Evolutionary conservation across 2,113 vertebrate genomes (phyloP).

Genomic region (Pavo muticus): DNA sequence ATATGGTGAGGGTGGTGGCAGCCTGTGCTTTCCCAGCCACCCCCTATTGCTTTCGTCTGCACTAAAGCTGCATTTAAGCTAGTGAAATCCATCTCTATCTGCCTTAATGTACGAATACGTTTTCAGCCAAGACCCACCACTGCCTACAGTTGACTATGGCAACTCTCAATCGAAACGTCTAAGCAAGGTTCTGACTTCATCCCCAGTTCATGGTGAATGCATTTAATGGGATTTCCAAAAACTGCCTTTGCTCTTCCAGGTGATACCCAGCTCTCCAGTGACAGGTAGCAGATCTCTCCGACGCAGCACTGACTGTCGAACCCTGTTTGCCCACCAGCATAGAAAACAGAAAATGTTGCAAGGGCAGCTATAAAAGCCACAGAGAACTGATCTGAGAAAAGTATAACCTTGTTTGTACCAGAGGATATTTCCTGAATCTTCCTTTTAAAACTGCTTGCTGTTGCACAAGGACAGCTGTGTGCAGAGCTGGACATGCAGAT

Average conservation of each 20-base stretch:
- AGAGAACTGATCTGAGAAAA: conserved; percentile 8
- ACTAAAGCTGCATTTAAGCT: conserved; percentile 63
- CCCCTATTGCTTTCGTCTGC: conserved; percentile 53
- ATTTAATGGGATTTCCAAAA: conserved; percentile 24
- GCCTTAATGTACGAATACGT: conserved; percentile 42
- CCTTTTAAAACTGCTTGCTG: not conserved
- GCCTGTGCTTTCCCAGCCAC: conserved; percentile 27
- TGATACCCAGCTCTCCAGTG: not conserved
- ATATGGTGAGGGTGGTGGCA: conserved; percentile 69
- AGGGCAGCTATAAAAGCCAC: conserved; percentile 22
- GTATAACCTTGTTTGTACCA: conserved; percentile 1
- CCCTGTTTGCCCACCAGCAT: not conserved
- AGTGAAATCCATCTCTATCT: conserved; percentile 64
- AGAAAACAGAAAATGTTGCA: conserved; percentile 2
- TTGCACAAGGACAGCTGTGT: not conserved
- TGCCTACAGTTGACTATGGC: conserved; percentile 32
- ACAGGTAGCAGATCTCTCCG: not conserved
- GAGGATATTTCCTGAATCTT: not conserved
- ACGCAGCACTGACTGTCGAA: conserved; percentile 24
- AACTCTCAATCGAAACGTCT: conserved; percentile 11
- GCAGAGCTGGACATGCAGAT: not conserved
- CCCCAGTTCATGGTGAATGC: conserved; percentile 22
- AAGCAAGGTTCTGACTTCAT: conserved; percentile 38
- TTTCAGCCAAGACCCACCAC: conserved; percentile 65
- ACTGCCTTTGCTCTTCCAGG: conserved; percentile 15